Conservation (phyloP, 1,140 invertebrate species). For the Leguminivora glycinivorella region DNA sequence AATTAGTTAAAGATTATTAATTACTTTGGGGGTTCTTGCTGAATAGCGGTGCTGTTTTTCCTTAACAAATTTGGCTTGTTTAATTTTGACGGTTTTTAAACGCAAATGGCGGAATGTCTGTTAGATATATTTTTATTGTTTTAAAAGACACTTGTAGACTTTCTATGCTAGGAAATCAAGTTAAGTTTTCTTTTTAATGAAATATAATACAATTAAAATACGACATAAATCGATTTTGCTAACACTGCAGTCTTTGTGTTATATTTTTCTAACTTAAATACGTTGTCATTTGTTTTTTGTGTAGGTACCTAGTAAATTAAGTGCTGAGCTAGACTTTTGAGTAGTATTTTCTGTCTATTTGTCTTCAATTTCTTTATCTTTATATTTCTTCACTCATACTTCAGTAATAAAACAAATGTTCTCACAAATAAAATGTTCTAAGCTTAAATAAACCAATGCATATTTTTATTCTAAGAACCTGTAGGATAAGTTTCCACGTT, state of each 20-base stretch:
- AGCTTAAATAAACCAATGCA: no score
- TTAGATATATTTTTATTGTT: neutral
- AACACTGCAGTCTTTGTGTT: neutral
- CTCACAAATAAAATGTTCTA: no score
- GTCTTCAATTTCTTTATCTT: no score
- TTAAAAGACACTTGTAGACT: neutral
- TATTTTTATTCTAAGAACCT: no score
- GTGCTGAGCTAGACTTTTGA: no score
- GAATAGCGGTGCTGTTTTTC: slow-evolving; percentile 14
- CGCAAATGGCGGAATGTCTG: neutral
- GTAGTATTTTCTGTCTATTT: no score
- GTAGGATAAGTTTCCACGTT: no score
- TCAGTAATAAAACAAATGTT: no score
- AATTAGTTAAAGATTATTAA: slow-evolving; percentile 23
- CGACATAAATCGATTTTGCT: neutral
- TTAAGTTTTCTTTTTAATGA: neutral
- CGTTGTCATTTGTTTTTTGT: no score
- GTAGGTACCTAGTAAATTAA: no score
- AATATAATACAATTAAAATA: neutral
- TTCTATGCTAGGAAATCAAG: neutral
- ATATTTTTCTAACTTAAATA: no score
- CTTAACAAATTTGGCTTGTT: slow-evolving; percentile 3
- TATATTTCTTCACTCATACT: no score
- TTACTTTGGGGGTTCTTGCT: slow-evolving; percentile 16
- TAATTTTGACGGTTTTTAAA: neutral